Percentiles rank a stretch among this genome's conserved stretches.
Evolutionary conservation across 2,113 vertebrate species (phyloP).

Genomic region (Gavia stellata): DNA sequence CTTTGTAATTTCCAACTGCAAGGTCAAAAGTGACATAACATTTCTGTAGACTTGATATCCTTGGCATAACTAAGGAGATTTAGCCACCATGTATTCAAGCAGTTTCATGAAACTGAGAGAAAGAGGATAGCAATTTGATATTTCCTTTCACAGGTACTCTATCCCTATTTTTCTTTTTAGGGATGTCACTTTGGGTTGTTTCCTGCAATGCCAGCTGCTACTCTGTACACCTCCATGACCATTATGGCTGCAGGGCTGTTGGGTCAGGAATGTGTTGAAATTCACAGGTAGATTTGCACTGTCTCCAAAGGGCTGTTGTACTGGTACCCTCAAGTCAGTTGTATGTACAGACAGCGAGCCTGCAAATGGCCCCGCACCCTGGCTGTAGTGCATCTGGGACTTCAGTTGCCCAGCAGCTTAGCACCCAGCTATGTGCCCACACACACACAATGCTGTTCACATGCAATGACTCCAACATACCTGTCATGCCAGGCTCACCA

Average conservation of each 20-base stretch:
- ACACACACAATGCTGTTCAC: rapidly evolving
- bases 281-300: background rate
- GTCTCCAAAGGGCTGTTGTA: background rate
- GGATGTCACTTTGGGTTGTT: background rate
- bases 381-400: background rate
- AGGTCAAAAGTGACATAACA: background rate
- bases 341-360: background rate
- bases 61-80: background rate
- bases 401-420: background rate
- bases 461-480: background rate
- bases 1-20: background rate
- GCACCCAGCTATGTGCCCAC: rapidly evolving
- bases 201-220: background rate
- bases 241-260: background rate
- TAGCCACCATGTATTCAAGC: background rate
- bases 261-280: background rate
- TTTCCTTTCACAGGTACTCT: background rate
- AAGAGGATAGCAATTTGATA: background rate
- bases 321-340: background rate
- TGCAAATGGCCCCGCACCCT: background rate
- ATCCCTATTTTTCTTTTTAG: background rate
- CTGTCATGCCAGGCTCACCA: background rate
- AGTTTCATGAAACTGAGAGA: background rate
- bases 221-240: background rate
- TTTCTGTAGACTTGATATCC: background rate